These are phyloP conservation scores for Melanotaenia maccullochi DNA, from an alignment of 2,797 vertebrate genomes.

Conservation along the genomic window DNA sequence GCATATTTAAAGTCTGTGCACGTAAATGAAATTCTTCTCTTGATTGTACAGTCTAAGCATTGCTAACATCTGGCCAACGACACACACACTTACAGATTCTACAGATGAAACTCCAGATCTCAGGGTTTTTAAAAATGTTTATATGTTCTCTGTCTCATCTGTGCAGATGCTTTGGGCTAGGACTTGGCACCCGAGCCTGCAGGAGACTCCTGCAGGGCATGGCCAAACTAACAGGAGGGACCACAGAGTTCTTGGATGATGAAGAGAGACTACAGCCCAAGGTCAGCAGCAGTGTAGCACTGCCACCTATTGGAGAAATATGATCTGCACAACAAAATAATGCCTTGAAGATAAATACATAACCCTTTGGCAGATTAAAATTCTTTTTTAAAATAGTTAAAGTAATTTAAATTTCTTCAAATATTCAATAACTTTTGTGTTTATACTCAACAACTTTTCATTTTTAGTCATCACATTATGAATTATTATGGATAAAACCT, in stretches of 20 bases:
- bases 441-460: neutral
- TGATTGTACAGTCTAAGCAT: neutral
- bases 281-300: conserved; percentile 77
- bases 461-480: neutral
- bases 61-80: neutral
- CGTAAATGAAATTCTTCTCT: neutral
- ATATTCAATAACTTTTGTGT: neutral
- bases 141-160: conserved; percentile 16
- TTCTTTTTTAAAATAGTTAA: neutral
- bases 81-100: neutral
- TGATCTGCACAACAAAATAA: conserved; percentile 18
- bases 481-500: neutral
- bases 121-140: conserved; percentile 22
- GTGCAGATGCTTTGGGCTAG: conserved; percentile 91
- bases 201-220: conserved; percentile 86
- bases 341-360: neutral
- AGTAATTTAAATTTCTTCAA: neutral
- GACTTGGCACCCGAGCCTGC: conserved; percentile 85
- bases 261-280: conserved; percentile 93
- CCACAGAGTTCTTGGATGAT: conserved; percentile 85
- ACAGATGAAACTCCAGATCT: neutral
- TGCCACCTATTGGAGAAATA: conserved; percentile 59
- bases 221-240: conserved; percentile 90
- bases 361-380: neutral
- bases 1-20: neutral